A percentile compares a stretch with the other conserved stretches of the same genome.
These are phyloP conservation scores for Rhynchophorus ferrugineus DNA, from an alignment of 1,140 invertebrate genomes.

Conservation along the genomic window DNA sequence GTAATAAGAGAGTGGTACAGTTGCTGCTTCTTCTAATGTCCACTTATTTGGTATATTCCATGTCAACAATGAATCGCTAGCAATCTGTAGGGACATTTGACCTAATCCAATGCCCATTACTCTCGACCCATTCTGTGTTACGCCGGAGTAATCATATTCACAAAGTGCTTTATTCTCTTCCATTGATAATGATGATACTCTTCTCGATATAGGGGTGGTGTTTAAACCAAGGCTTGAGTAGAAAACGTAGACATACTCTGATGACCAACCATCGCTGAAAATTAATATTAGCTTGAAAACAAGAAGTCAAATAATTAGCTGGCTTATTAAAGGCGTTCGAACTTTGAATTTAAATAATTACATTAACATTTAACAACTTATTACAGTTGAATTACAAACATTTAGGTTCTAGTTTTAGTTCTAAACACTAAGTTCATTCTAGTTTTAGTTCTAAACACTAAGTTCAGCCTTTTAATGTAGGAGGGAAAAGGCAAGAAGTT, in stretches of 20 bases:
- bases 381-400: no score
- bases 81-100: constrained; percentile 52
- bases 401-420: no score
- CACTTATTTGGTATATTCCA: constrained; percentile 79
- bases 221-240: constrained; percentile 67
- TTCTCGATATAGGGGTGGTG: constrained; percentile 72
- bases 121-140: constrained; percentile 45
- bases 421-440: no score
- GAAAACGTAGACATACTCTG: constrained; percentile 38
- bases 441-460: no score
- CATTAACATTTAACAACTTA: no score
- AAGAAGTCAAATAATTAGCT: no score
- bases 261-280: not conserved
- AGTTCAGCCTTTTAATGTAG: no score
- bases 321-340: no score
- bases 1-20: constrained; percentile 56
- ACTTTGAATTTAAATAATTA: no score
- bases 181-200: not conserved
- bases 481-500: no score
- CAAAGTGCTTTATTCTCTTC: constrained; percentile 25
- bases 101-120: constrained; percentile 60
- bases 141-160: constrained; percentile 69
- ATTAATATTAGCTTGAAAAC: no score
- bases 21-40: constrained; percentile 78
- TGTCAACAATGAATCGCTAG: constrained; percentile 46